Percentiles rank a stretch among this genome's conserved stretches.
These are phyloP conservation scores for Diceros bicornis DNA, from an alignment of 2,797 vertebrate species.

Conservation along the genomic window DNA sequence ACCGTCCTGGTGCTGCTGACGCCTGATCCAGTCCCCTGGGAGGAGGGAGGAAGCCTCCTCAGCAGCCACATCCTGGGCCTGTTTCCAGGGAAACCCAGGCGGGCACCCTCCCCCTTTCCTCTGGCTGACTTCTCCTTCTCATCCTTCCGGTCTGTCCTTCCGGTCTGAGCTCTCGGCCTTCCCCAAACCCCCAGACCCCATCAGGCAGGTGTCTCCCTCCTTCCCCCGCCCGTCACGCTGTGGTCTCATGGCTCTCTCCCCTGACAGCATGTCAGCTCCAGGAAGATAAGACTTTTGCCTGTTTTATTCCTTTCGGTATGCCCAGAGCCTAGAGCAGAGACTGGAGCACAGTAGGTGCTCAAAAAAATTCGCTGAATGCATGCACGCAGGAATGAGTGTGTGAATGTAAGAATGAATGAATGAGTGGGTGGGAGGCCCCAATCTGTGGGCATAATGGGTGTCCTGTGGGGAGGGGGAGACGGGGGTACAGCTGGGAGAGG, in stretches of 20 bases:
- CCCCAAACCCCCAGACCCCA: not conserved
- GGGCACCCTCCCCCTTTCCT: not conserved
- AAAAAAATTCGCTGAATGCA: not conserved
- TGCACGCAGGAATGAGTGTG: not conserved
- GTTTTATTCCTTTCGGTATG: not conserved
- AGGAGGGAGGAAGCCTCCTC: not conserved
- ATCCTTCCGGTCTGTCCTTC: not conserved
- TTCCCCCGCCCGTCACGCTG: not conserved
- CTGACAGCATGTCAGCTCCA: not conserved
- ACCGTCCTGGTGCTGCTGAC: not conserved
- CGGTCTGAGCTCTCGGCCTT: not conserved
- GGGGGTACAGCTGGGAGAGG: not conserved
- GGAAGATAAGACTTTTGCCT: not conserved
- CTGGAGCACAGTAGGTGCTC: not conserved
- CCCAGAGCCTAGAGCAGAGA: not conserved
- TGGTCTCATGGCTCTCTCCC: not conserved
- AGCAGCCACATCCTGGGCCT: not conserved
- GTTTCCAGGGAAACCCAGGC: slow-evolving; percentile 36
- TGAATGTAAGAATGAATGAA: not conserved
- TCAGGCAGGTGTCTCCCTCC: not conserved
- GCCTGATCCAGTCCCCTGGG: not conserved
- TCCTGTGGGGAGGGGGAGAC: not conserved
- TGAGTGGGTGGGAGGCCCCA: not conserved
- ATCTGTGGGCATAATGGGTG: no score
- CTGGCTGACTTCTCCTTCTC: not conserved